Evolutionary conservation across 2,797 vertebrate species (phyloP).

Genomic region (Pipistrellus pygmaeus): DNA sequence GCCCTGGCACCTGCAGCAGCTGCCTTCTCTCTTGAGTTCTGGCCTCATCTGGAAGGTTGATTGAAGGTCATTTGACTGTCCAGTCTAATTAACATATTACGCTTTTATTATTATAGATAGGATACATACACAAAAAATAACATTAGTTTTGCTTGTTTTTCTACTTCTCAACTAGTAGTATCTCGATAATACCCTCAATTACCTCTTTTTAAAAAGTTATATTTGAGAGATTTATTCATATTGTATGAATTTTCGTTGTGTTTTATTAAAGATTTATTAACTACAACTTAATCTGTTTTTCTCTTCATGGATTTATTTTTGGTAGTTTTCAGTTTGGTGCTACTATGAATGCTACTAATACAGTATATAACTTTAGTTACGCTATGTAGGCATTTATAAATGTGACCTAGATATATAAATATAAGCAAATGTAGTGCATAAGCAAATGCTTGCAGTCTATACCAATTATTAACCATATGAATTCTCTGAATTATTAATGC

Average conservation of each 20-base stretch:
- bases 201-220: background rate
- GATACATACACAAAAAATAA: background rate
- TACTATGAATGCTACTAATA: background rate
- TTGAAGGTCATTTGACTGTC: no score
- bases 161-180: background rate
- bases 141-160: background rate
- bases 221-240: background rate
- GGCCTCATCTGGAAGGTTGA: no score
- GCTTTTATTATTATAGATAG: background rate
- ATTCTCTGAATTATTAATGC: background rate
- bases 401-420: background rate
- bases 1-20: no score
- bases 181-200: background rate
- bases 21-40: no score
- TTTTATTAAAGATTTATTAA: background rate
- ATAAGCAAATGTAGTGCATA: background rate
- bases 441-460: background rate
- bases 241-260: background rate
- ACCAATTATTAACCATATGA: background rate
- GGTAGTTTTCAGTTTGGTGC: background rate
- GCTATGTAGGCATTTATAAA: background rate
- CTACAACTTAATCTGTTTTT: background rate
- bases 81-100: no score
- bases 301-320: background rate
- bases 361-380: background rate